A percentile compares a stretch with the other conserved stretches of the same genome.
Conservation (phyloP, 2,113 vertebrate species). For the Aepyceros melampus region DNA sequence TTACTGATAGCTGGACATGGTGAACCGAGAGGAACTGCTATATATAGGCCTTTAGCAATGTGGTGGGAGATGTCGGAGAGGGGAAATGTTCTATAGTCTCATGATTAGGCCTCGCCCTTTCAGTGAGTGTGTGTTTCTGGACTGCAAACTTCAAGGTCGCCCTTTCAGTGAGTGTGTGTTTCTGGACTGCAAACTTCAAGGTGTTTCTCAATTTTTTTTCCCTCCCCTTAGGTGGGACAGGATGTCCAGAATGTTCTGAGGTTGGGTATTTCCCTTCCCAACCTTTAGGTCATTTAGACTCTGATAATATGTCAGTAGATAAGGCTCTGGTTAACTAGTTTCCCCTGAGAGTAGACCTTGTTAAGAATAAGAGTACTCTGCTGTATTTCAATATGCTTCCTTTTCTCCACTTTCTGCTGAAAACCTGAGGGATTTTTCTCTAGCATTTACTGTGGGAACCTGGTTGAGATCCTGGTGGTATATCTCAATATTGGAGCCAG, state of each 20-base stretch:
- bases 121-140: background rate
- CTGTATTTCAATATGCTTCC: background rate
- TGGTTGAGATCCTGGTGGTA: background rate
- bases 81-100: background rate
- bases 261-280: background rate
- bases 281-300: background rate
- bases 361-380: background rate
- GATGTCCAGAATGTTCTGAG: background rate
- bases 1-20: background rate
- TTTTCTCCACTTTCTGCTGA: background rate
- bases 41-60: background rate
- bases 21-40: background rate
- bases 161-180: background rate
- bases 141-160: background rate
- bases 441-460: background rate
- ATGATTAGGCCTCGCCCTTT: background rate
- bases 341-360: background rate
- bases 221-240: background rate
- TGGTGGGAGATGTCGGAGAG: background rate
- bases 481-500: rapidly evolving
- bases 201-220: background rate
- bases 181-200: background rate
- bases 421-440: background rate
- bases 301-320: background rate
- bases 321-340: background rate